A percentile compares a stretch with the other conserved stretches of the same genome.
Conservation (phyloP, 2,113 vertebrate species). For the Leptobrachium ailaonicum region DNA sequence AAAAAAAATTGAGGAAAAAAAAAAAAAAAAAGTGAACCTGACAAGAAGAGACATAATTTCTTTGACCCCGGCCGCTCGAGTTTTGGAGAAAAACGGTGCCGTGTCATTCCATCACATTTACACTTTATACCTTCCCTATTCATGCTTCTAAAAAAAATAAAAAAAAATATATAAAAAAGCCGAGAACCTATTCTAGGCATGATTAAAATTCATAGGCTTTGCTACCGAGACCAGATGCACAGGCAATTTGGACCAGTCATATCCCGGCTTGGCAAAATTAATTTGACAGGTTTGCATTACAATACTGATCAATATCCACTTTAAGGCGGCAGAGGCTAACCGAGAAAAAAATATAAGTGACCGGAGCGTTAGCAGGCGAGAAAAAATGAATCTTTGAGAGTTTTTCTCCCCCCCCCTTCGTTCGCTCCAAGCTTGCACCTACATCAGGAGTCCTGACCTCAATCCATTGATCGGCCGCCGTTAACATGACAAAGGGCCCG, state of each 20-base stretch:
- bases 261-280: constrained; percentile 98
- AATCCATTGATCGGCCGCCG: constrained; percentile 95
- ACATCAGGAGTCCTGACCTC: constrained; percentile 96
- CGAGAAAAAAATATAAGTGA: constrained; percentile 95
- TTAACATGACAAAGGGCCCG: constrained; percentile 96
- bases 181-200: constrained; percentile 87
- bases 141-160: constrained; percentile 76
- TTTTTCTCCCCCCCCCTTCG: constrained; percentile 59
- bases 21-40: constrained; percentile 68
- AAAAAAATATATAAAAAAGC: constrained; percentile 58
- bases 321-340: constrained; percentile 96
- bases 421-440: constrained; percentile 88
- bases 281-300: constrained; percentile 99
- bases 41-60: constrained; percentile 81
- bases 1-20: constrained; percentile 59
- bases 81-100: constrained; percentile 82
- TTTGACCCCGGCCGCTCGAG: constrained; percentile 81
- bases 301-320: constrained; percentile 99
- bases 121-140: constrained; percentile 88
- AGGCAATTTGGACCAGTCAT: constrained; percentile 97
- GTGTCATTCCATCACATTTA: constrained; percentile 82
- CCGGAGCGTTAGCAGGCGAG: constrained; percentile 88
- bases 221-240: constrained; percentile 82
- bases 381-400: constrained; percentile 99
- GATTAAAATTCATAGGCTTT: constrained; percentile 96